phyloP scores from a whole-genome alignment of 2,113 vertebrate genomes.

The Psittacara wagleri region DNA sequence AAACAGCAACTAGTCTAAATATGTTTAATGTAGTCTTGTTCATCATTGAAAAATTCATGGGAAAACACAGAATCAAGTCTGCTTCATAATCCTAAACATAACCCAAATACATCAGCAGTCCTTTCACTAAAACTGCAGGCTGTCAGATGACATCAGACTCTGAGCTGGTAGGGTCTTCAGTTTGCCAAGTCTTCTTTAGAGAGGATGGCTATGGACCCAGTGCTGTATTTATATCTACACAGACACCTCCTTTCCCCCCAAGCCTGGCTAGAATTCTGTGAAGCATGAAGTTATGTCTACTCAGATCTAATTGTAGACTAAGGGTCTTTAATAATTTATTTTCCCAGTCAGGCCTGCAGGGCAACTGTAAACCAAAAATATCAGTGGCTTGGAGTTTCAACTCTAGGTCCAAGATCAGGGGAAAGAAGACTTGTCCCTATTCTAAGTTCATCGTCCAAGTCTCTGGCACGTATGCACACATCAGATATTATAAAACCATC shows the following conservation, averaged over 20 bases:
- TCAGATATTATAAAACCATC: neutral
- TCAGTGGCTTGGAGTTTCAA: neutral
- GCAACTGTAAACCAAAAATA: neutral
- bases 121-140: neutral
- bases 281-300: neutral
- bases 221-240: neutral
- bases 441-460: neutral
- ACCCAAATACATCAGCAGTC: neutral
- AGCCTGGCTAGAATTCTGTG: neutral
- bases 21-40: neutral
- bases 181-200: neutral
- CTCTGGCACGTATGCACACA: neutral
- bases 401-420: neutral
- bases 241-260: neutral
- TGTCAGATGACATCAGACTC: neutral
- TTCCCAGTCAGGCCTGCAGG: neutral
- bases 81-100: neutral
- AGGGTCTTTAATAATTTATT: neutral
- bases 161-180: neutral
- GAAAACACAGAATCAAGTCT: neutral
- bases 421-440: neutral
- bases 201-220: neutral
- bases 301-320: neutral
- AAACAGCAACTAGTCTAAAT: neutral
- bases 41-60: neutral